phyloP scores from a whole-genome alignment of 2,888 invertebrate genomes.

The Diarsia mendica region DNA sequence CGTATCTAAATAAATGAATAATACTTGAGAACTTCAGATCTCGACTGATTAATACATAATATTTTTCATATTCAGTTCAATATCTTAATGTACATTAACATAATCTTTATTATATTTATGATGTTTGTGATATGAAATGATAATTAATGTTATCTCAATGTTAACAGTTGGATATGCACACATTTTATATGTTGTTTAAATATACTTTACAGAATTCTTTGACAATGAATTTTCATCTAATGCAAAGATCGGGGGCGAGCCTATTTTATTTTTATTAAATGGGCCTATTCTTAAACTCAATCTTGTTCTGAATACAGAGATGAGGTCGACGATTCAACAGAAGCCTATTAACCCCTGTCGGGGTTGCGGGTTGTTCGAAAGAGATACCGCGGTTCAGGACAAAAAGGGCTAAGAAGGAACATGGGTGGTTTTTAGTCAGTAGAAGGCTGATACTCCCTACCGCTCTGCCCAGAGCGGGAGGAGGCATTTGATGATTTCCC shows the following conservation, averaged over 20 bases:
- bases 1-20: slow-evolving; percentile 4
- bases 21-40: background rate
- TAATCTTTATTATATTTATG: slow-evolving; percentile 50
- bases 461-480: no score
- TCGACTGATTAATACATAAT: slow-evolving; percentile 5
- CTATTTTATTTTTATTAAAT: no score
- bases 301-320: no score
- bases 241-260: background rate
- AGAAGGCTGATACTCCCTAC: no score
- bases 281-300: no score
- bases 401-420: no score
- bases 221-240: background rate
- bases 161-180: slow-evolving; percentile 1
- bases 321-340: no score
- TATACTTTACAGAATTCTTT: background rate
- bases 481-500: no score
- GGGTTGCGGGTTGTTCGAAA: no score
- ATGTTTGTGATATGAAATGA: slow-evolving; percentile 44
- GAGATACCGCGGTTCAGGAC: no score
- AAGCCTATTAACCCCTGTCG: no score
- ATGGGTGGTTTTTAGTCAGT: no score
- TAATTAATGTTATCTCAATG: slow-evolving; percentile 31
- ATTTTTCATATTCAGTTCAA: slow-evolving; percentile 14
- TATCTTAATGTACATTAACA: slow-evolving; percentile 23
- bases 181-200: slow-evolving; percentile 18